A percentile compares a stretch with the other conserved stretches of the same genome.
These are phyloP conservation scores for Eptesicus fuscus DNA, from an alignment of 2,113 vertebrate species.

Conservation along the genomic window DNA sequence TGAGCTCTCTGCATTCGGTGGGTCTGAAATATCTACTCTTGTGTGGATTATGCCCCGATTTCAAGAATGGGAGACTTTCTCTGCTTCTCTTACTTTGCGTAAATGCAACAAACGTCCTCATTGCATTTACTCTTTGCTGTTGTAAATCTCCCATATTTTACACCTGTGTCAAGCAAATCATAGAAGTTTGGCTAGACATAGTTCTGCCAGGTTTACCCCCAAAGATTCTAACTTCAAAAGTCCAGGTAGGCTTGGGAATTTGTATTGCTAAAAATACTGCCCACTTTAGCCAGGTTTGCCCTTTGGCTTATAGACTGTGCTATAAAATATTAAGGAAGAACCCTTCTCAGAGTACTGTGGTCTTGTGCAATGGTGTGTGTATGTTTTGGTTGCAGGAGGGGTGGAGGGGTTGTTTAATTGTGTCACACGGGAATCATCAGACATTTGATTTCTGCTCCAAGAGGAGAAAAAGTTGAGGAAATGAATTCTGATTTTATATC, in stretches of 20 bases:
- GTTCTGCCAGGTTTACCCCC: neutral
- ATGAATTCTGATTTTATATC: constrained; percentile 24
- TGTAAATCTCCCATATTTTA: neutral
- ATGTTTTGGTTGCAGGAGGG: neutral
- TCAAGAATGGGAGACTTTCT: neutral
- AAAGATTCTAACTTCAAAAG: neutral
- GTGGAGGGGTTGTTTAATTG: neutral
- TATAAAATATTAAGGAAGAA: neutral
- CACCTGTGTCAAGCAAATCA: neutral
- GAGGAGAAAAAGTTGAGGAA: neutral
- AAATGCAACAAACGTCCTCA: rapidly evolving
- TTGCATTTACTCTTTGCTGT: neutral
- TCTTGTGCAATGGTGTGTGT: neutral
- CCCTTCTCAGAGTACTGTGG: neutral
- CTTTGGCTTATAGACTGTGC: neutral
- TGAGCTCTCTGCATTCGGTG: neutral
- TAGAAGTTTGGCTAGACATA: neutral
- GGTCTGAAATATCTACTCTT: neutral
- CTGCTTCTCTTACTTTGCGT: neutral
- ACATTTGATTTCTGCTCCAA: neutral
- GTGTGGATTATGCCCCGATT: neutral
- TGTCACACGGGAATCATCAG: neutral
- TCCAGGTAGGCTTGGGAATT: neutral
- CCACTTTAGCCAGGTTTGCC: neutral
- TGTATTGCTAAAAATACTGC: neutral